Conservation (phyloP, 2,888 invertebrate genomes). For the Autographa pulchrina region DNA sequence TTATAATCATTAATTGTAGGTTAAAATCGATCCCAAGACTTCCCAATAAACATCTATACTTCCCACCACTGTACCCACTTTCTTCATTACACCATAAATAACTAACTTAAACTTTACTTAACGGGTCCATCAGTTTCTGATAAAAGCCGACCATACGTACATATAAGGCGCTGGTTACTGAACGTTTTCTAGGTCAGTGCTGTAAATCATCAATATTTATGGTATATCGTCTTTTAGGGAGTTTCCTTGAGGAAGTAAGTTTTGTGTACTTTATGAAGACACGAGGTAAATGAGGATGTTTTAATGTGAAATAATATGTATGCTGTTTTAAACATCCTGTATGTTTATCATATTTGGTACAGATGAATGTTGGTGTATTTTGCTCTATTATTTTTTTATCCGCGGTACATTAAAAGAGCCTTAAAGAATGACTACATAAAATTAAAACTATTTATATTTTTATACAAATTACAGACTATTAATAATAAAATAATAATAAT, state of each 20-base stretch:
- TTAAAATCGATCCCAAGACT: neutral
- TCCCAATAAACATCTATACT: neutral
- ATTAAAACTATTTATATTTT: no score
- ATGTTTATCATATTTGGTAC: neutral
- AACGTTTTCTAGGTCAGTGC: conserved; percentile 49
- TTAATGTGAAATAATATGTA: conserved; percentile 6
- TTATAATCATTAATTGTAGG: no score
- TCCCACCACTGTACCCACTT: neutral
- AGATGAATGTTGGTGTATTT: no score
- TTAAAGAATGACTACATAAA: no score
- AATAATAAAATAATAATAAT: no score
- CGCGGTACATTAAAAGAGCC: no score
- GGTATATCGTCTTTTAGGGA: conserved; percentile 31
- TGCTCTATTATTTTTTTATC: no score
- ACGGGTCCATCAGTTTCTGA: conserved; percentile 23
- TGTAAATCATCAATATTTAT: conserved; percentile 43
- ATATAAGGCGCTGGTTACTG: conserved; percentile 11
- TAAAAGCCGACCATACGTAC: conserved; percentile 32
- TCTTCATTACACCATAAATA: conserved; percentile 2
- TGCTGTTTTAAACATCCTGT: neutral
- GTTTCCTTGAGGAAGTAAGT: conserved; percentile 49
- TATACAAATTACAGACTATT: no score
- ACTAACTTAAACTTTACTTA: neutral
- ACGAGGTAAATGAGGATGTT: conserved; percentile 39
- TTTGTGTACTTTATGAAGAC: conserved; percentile 31